These are phyloP conservation scores for Megamerina dolium DNA, from an alignment of 2,888 invertebrate species.

Conservation along the genomic window DNA sequence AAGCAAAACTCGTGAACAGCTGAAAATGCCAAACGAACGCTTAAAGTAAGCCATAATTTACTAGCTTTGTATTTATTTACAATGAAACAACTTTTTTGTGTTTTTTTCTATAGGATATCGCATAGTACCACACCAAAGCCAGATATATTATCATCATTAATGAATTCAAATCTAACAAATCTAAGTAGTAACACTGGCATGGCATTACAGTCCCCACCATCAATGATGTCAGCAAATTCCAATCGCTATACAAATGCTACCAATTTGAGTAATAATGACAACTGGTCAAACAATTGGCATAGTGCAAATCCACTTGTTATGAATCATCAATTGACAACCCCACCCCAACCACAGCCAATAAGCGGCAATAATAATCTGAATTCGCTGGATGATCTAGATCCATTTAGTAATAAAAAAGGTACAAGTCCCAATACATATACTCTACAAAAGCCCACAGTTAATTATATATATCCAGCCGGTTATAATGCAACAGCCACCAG, in stretches of 20 bases:
- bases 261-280: slow-evolving; percentile 9
- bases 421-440: slow-evolving; percentile 34
- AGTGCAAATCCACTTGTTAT: slow-evolving; percentile 41
- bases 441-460: slow-evolving; percentile 35
- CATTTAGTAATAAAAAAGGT: slow-evolving; percentile 26
- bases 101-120: slow-evolving; percentile 28
- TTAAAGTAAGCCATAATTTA: slow-evolving; percentile 1
- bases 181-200: slow-evolving; percentile 17
- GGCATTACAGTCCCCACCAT: neutral
- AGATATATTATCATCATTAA: slow-evolving; percentile 36
- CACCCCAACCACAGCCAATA: slow-evolving; percentile 20
- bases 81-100: neutral
- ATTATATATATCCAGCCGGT: slow-evolving; percentile 39
- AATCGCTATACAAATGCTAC: slow-evolving; percentile 17
- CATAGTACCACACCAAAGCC: slow-evolving; percentile 33
- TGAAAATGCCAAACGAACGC: slow-evolving; percentile 5
- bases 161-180: slow-evolving; percentile 33
- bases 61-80: slow-evolving; percentile 3
- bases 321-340: slow-evolving; percentile 39
- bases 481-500: slow-evolving; percentile 21
- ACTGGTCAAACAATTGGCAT: slow-evolving; percentile 29
- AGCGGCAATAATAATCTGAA: slow-evolving; percentile 35
- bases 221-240: slow-evolving; percentile 7
- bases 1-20: neutral
- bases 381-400: slow-evolving; percentile 39